Percentiles rank a stretch among this genome's conserved stretches.
phyloP scores from a whole-genome alignment of 1,140 invertebrate species.

The Periplaneta americana region DNA sequence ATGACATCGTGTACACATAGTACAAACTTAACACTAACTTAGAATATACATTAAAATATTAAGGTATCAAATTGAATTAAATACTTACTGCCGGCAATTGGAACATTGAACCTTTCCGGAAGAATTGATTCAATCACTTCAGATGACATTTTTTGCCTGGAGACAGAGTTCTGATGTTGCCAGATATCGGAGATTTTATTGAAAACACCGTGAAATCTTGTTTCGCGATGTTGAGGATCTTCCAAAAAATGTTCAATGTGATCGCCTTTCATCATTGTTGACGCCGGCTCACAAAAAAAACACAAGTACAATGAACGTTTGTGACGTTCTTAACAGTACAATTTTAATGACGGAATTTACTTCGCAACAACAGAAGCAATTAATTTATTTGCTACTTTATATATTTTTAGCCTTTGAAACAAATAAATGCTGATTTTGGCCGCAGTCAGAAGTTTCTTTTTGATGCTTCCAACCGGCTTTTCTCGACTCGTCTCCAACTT shows the following conservation, averaged over 20 bases:
- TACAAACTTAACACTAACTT: too few species aligned
- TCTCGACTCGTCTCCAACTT: neutral
- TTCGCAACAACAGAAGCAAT: neutral
- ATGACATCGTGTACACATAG: too few species aligned
- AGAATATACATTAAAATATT: too few species aligned
- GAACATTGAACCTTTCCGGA: conserved; percentile 21
- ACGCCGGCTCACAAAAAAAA: neutral
- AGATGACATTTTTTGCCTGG: conserved; percentile 24
- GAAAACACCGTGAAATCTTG: conserved; percentile 25
- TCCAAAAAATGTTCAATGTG: conserved; percentile 25
- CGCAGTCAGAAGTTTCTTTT: neutral
- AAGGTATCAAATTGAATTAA: too few species aligned
- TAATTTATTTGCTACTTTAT: neutral
- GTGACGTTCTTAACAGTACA: neutral
- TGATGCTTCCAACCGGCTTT: neutral
- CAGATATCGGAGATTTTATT: conserved; percentile 26
- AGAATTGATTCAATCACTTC: conserved; percentile 25
- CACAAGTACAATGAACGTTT: neutral
- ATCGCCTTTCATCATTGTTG: conserved; percentile 21
- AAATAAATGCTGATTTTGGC: neutral
- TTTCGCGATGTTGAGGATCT: conserved; percentile 21
- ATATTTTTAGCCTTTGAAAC: neutral
- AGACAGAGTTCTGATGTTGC: conserved; percentile 22
- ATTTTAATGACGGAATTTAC: too few species aligned
- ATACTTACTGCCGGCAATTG: conserved; percentile 16